Base-by-base conservation (phyloP, 2,113 vertebrate genomes). In the Notothenia coriiceps region DNA sequence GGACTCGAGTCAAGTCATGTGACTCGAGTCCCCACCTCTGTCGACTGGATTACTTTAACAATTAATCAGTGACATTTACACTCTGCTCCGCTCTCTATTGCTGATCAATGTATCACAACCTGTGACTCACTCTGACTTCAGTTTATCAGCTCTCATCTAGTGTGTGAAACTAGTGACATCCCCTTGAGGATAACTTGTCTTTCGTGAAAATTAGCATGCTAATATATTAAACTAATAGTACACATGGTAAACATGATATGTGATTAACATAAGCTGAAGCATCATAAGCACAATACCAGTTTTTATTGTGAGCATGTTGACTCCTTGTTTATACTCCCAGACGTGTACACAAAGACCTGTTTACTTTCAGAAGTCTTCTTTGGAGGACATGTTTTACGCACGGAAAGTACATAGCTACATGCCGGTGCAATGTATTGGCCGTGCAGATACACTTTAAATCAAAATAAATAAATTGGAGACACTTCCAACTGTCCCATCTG, bases 61-160 rank as follows among this genome's bases (percentile, higher is more conserved):
- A 83, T 77, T 61, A 83, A 60, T 72, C 40, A 18, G 61, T 40
- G 69, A 55, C 74, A 62, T 67, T 40, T 51, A 25, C 40, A 17
- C 4, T 22, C 50, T 50, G 15, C 43, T 40, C 9, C 33, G 13
- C 61, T 51, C 52, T 59, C 10, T 59, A 10, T 50, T 63, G 13
- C 11, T 14, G 62, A 52, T 52, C 54, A 52, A 60, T 80, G 52
- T 3, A 29, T 51, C 0, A 12, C 47, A 62, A 35, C 29, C 49
- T 18, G 35, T 52, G 70, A 54, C 63, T 74, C 47, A 61, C 33
- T 80, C 55, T 47, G 25, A 55, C 49, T 61, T 60, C 52, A 60
- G 70, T 74, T 61, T 40, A 44, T 66, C 10, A 46, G 14, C 52
- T 51, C 15, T 79, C 20, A 68, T 47, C 22, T 63, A 9, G 29